Evolutionary conservation across 2,888 invertebrate genomes (phyloP), one percentile per base, ranked within the genome.

Genomic region (Protophormia terraenovae): DNA sequence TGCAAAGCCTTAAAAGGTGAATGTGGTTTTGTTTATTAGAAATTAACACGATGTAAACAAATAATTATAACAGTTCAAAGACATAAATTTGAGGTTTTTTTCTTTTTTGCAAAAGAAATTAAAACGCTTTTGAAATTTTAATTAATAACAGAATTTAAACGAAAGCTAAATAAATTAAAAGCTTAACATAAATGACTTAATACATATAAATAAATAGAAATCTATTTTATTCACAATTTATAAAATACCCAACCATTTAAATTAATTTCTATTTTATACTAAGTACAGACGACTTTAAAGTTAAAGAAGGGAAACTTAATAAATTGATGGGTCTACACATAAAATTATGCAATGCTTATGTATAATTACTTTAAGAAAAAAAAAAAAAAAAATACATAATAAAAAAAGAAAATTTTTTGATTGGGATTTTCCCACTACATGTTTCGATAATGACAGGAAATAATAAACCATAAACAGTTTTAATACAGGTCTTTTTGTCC

Each of bases 391-490:
- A n/a, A 24, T 35, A 69, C 38, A 32, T 16, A 69, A 75, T 53
- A n/a, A n/a, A n/a, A n/a, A 38, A 47, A 41, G 10, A 35, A 64
- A 66, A 22, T 41, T 24, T 10, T n/a, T 14, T n/a, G 62, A 73
- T 16, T 66, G 8, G 78, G 71, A 79, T 82, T 79, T 85, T 85
- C 85, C 82, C 85, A 85, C 60, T 71, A 27, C n/a, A 27, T 35
- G 27, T 27, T 41, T 12, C 50, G 27, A 55, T 53, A 73, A 53
- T 41, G 60, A 47, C 85, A 75, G 85, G 85, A 85, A 85, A 78
- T 79, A 62, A 66, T 45, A 55, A 58, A 41, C 78, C 75, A 73
- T 77, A 69, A 81, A 69, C 72, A 41, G 76, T 69, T 82, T 76
- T 24, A 80, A 84, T 77, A 35, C 58, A 84, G 77, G 67, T 29